phyloP scores from a whole-genome alignment of 2,888 invertebrate genomes.

The Drosophila bunnanda region DNA sequence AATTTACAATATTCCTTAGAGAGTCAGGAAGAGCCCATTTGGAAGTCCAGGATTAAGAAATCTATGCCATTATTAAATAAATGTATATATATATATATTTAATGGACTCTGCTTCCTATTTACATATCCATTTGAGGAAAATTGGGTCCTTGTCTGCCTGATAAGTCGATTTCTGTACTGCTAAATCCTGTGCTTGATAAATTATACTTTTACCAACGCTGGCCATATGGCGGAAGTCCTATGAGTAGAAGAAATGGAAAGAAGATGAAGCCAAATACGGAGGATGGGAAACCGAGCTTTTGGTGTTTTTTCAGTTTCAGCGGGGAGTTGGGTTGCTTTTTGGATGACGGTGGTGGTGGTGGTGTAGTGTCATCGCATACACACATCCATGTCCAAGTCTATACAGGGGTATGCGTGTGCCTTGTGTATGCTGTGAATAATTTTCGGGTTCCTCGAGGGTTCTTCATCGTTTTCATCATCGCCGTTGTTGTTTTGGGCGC shows the following conservation, averaged over 20 bases:
- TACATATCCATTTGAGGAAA: neutral
- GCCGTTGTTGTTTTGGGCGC: conserved; percentile 14
- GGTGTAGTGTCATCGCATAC: conserved; percentile 21
- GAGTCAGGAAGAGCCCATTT: neutral
- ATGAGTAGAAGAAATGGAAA: conserved; percentile 9
- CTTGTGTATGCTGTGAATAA: conserved; percentile 11
- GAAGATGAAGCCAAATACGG: neutral
- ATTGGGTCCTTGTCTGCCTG: neutral
- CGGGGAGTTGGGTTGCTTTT: conserved; percentile 2
- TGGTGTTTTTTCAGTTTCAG: conserved; percentile 6
- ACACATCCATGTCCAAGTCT: conserved; percentile 2
- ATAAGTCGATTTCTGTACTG: neutral
- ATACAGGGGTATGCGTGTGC: neutral
- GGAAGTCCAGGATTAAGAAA: conserved; percentile 3
- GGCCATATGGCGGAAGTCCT: conserved; percentile 25
- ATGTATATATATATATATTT: conserved; percentile 27
- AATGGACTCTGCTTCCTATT: neutral
- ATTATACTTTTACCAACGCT: conserved; percentile 9
- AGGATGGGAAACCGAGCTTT: neutral
- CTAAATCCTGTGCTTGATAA: neutral
- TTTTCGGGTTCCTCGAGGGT: conserved; percentile 23
- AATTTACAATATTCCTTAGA: neutral
- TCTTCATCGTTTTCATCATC: conserved; percentile 12
- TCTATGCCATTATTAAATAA: conserved; percentile 28
- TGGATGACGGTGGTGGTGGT: conserved; percentile 7